Evolutionary conservation across 2,888 invertebrate genomes (phyloP), one percentile per base, ranked within the genome.

Genomic region (Drosophila meridionalis): DNA sequence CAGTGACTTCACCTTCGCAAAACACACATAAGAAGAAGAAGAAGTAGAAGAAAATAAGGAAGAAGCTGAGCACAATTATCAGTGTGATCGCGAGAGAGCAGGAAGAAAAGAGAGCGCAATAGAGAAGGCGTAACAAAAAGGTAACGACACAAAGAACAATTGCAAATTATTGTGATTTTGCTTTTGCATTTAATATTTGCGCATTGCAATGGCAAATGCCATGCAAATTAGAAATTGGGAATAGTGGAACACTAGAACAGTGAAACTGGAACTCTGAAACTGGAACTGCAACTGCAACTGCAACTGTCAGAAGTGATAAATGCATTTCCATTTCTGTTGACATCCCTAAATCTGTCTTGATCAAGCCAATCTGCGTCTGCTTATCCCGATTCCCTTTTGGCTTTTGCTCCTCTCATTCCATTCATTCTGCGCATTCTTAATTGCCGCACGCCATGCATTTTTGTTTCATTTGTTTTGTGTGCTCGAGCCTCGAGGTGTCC

Each of bases 1-100:
- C 82, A 82, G 76, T 82, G 80, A 81, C 82, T 80, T 65, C 68
- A 63, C 60, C 67, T 73, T 63, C 30, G 36, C 28, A 57, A 64
- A 75, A 40, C 36, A 69, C 42, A 69, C 28, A 68, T 30, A 42
- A 43, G 20, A 32, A 43, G 12, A 43, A 59, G 9, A 53, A 53
- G 8, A 34, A 59, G 11, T 34, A 62, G 8, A 0, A 9, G 34
- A 53, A 63, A 20, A 20, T 20, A 20, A 52, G 42, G 56, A 63
- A 66, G 12, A 48, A 47, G 38, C 57, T 56, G 48, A 59, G 30
- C 26, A 11, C 32, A 67, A 53, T 52, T 60, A 62, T 66, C 76
- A 55, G n/a, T 26, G 57, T 34, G 78, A 78, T 73, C 78, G 55
- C 40, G 14, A 52, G 12, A 55, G 28, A 45, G 26, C 43, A 7